These are phyloP conservation scores for Endomychus coccineus DNA, from an alignment of 2,888 invertebrate species.

Conservation along the genomic window DNA sequence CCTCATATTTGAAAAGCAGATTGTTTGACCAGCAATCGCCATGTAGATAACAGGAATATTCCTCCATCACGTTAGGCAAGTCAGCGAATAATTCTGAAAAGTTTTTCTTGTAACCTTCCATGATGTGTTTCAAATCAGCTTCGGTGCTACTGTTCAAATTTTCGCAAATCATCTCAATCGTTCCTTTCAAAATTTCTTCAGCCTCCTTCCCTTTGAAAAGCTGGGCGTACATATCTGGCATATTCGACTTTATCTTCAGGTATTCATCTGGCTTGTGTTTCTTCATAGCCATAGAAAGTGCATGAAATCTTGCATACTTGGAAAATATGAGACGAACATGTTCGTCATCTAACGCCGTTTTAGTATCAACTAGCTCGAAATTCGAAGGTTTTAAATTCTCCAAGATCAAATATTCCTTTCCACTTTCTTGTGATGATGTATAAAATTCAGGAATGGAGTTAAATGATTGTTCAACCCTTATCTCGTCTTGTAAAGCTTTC, in stretches of 20 bases:
- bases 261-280: conserved; percentile 1
- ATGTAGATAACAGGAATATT: conserved; percentile 8
- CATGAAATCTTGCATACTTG: conserved; percentile 5
- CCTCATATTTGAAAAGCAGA: conserved; percentile 9
- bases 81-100: no score
- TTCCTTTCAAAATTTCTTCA: conserved; percentile 1
- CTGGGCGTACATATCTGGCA: no score
- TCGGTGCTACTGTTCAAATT: no score
- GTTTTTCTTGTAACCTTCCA: conserved; percentile 2
- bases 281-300: conserved; percentile 8
- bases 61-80: not conserved
- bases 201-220: no score
- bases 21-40: conserved; percentile 9
- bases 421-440: not conserved
- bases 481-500: conserved; percentile 1
- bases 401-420: conserved; percentile 3
- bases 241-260: not conserved
- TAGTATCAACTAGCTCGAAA: conserved; percentile 6
- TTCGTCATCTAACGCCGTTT: not conserved
- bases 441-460: conserved; percentile 2
- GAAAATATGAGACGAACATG: conserved; percentile 2
- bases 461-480: not conserved
- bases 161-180: not conserved
- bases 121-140: conserved; percentile 3
- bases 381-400: conserved; percentile 4